Evolutionary conservation across 1,140 invertebrate species (phyloP).

Genomic region (Acyrthosiphon pisum): DNA sequence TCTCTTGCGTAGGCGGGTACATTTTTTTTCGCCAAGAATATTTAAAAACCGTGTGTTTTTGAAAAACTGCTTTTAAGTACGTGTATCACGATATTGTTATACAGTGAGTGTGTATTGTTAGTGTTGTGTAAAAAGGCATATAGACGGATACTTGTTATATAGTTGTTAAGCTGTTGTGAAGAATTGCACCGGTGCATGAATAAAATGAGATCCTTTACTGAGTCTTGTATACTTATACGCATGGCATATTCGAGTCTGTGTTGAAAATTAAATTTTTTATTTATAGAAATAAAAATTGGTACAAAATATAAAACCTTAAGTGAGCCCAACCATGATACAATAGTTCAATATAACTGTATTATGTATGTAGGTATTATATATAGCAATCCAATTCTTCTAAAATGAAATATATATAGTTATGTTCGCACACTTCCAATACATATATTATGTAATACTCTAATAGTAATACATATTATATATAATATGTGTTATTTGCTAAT

Average conservation of each 20-base stretch:
- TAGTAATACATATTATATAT: too few relatives aligned
- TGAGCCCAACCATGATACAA: neutral
- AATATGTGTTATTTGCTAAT: too few relatives aligned
- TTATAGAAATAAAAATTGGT: constrained; percentile 5
- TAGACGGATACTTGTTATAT: constrained; percentile 38
- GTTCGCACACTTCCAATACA: neutral
- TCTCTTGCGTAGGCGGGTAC: neutral
- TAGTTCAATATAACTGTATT: neutral
- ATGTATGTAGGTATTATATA: neutral
- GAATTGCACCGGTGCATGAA: constrained; percentile 28
- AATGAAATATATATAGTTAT: neutral
- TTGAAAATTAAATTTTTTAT: constrained; percentile 16
- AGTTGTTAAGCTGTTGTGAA: constrained; percentile 35
- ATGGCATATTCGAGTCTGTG: neutral
- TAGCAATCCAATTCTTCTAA: neutral
- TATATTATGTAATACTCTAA: too few relatives aligned
- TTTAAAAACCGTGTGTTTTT: constrained; percentile 10
- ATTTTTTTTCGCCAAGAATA: constrained; percentile 13
- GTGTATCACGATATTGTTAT: constrained; percentile 22
- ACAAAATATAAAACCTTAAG: neutral
- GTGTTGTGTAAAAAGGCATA: neutral
- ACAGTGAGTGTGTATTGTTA: constrained; percentile 37
- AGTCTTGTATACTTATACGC: neutral
- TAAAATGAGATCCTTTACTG: constrained; percentile 20
- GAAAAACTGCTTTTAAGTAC: constrained; percentile 32